These are phyloP conservation scores for Trilocha varians DNA, from an alignment of 2,888 invertebrate species.

Conservation along the genomic window DNA sequence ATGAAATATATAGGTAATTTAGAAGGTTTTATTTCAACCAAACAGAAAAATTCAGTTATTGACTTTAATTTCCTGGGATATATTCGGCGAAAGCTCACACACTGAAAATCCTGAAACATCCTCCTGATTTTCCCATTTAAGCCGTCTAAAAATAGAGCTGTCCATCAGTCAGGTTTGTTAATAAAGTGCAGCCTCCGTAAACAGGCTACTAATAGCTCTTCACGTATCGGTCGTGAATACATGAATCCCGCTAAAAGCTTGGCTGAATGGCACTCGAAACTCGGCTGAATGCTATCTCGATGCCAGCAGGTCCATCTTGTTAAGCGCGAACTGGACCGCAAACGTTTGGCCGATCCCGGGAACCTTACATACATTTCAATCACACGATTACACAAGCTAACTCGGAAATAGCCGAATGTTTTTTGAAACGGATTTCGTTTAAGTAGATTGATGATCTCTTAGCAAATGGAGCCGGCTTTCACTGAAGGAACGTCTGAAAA, in stretches of 20 bases:
- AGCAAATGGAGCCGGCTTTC: constrained; percentile 36
- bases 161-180: background rate
- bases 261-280: constrained; percentile 14
- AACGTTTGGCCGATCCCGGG: constrained; percentile 18
- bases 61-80: too few species aligned
- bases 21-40: too few species aligned
- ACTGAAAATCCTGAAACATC: too few species aligned
- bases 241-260: constrained; percentile 22
- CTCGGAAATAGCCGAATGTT: constrained; percentile 25
- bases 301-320: constrained; percentile 19
- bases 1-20: too few species aligned
- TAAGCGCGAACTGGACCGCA: constrained; percentile 22
- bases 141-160: too few species aligned
- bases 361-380: constrained; percentile 21
- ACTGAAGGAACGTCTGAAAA: constrained; percentile 39
- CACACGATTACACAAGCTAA: constrained; percentile 18
- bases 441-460: constrained; percentile 35
- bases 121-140: too few species aligned
- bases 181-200: constrained; percentile 3
- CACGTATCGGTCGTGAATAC: constrained; percentile 11
- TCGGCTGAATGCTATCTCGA: constrained; percentile 20
- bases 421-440: constrained; percentile 32
- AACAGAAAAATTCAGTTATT: too few species aligned
- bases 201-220: background rate
- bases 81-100: too few species aligned